Conservation (phyloP, 2,113 vertebrate species). For the Tetrax tetrax region DNA sequence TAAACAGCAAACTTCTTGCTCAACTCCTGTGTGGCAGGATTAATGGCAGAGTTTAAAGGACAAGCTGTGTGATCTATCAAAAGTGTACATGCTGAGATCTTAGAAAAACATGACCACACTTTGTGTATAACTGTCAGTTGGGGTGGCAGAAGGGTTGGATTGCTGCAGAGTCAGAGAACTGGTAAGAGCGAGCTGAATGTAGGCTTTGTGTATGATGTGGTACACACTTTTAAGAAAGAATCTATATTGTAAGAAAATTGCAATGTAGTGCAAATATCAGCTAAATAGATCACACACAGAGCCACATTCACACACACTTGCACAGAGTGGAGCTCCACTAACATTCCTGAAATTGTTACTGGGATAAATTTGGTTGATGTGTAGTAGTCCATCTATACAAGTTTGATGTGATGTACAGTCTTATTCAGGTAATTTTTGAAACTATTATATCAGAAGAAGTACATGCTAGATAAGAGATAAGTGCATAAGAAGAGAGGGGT, state of each 20-base stretch:
- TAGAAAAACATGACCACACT: slow-evolving; percentile 28
- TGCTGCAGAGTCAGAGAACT: slow-evolving; percentile 27
- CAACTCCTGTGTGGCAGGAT: slow-evolving; percentile 49
- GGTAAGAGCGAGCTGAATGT: background rate
- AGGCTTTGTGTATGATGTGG: background rate
- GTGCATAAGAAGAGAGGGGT: background rate
- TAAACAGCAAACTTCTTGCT: background rate
- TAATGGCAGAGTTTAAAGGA: slow-evolving; percentile 64
- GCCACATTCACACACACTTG: background rate
- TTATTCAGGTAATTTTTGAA: background rate
- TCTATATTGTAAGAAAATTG: background rate
- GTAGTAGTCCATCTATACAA: background rate
- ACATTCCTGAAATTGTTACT: background rate
- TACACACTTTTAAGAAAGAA: background rate
- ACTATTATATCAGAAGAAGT: background rate
- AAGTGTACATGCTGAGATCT: slow-evolving; percentile 49
- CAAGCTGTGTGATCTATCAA: slow-evolving; percentile 61
- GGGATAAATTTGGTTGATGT: background rate
- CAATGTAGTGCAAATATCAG: background rate
- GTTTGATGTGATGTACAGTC: background rate
- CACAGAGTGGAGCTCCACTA: background rate
- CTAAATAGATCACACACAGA: background rate
- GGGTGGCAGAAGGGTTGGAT: slow-evolving; percentile 5
- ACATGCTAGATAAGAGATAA: background rate
- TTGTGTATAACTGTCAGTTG: slow-evolving; percentile 10